Base-by-base conservation (phyloP, 2,888 invertebrate species). In the Electrophaes corylata region DNA sequence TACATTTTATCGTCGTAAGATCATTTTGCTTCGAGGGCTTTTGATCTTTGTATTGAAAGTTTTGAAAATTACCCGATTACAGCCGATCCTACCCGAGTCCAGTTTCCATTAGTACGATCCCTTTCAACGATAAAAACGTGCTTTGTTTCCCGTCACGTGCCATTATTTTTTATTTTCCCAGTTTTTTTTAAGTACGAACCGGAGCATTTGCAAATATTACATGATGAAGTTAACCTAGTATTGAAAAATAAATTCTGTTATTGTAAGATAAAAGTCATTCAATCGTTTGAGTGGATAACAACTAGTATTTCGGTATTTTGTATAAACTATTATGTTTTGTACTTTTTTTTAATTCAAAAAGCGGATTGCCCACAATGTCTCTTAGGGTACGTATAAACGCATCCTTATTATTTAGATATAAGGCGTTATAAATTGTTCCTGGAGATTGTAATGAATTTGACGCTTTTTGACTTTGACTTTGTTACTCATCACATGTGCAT, bases 131-230 rank as follows among this genome's bases (percentile, higher is more conserved):
- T 88, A 87, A 87, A 85, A 87, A 84, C 79, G 81, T 81, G 84
- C 82, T 86, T 88, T 86, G 85, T 86, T 85, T 81, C 73, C 76
- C 85, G 83, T 86, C 87, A 87, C 86, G 84, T 86, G 69, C 78
- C 76, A 76, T 83, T 84, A 84, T 85, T 88, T 88, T 88, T 87
- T 83, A 82, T 81, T 76, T 70, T 67, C 67, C 70, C 78, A 71
- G 72, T 57, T 62, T 84, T 80, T 84, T 29, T 82, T 76, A 66
- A 81, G 73, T 79, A 79, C 79, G 79, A 83, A 78, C 78, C 75
- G 75, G 75, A 69, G 76, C 73, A 77, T 83, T 80, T 78, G 81
- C 80, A 84, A 83, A 84, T 84, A 83, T 85, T 83, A 83, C 79
- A 85, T 84, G 79, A 80, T 76, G 70, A 72, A 84, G 77, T 78